Base-by-base conservation (phyloP, 2,113 vertebrate species). In the Daphoenositta chrysoptera region DNA sequence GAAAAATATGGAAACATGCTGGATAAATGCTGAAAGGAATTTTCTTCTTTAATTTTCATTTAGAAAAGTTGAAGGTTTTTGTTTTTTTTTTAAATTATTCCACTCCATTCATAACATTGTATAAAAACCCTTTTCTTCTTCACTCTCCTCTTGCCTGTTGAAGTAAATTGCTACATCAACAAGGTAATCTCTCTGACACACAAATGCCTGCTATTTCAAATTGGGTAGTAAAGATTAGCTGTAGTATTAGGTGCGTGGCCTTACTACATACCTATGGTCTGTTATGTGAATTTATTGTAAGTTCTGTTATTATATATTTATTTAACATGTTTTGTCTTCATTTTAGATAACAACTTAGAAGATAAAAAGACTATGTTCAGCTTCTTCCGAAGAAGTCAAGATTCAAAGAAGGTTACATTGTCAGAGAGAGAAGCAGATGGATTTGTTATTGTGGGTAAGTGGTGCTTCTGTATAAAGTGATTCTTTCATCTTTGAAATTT, bases 361-460 rank as follows among this genome's bases (percentile, higher is more conserved):
- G 30, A 57, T 51, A 40, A 45, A 75, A 66, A 51, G 47, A 88
- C 82, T 76, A 99, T 99, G 99, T 98, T 99, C 40, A 98, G 83
- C 83, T 99, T 99, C 85, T 98, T 99, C 60, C 97, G 99, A 57
- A 99, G 99, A 96, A 96, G 68, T 44, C 97, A 96, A 4, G 99
- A 99, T 70, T 89, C 97, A 10, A 98, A 98, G 17, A 99, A 99
- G 90, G 98, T 98, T 78, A 88, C 98, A 1, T 70, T 89, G 11
- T 27, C 98, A 7, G 99, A 99, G 50, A 98, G 96, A 89, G 99
- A 99, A 96, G 92, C 95, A 26, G 99, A 99, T 96, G 99, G 98
- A 75, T 99, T 99, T 96, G 98, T 99, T 83, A 95, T 99, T 64
- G 85, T 99, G 90, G 99, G 99, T 99, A 95, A 99, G 99, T 95